phyloP scores from a whole-genome alignment of 2,888 invertebrate genomes.

The Brachylomia viminalis region DNA sequence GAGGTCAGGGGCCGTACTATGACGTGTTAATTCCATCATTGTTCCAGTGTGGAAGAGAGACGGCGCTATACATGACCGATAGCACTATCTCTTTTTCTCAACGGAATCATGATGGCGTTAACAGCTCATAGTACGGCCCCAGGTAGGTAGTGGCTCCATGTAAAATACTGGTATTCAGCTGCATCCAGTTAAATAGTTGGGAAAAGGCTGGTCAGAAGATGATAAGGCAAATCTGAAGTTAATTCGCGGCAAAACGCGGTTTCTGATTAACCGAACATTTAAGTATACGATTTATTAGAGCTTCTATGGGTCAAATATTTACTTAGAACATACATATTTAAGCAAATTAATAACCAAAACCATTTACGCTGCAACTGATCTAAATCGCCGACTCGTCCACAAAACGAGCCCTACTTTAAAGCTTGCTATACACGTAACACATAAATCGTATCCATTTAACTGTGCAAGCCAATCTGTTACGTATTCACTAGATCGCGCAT shows the following conservation, averaged over 20 bases:
- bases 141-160: too few species aligned
- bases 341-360: not conserved
- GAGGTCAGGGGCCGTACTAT: too few species aligned
- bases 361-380: not conserved
- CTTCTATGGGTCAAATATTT: not conserved
- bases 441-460: slow-evolving; percentile 31
- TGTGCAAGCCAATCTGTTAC: slow-evolving; percentile 23
- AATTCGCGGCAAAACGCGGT: not conserved
- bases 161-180: too few species aligned
- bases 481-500: slow-evolving; percentile 23
- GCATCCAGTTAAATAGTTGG: too few species aligned
- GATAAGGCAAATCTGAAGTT: not conserved
- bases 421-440: slow-evolving; percentile 1
- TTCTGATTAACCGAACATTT: not conserved
- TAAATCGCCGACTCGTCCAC: not conserved
- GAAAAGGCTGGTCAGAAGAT: too few species aligned
- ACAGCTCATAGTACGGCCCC: too few species aligned
- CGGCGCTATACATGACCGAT: too few species aligned
- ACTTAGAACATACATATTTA: not conserved
- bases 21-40: too few species aligned
- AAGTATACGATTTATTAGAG: not conserved
- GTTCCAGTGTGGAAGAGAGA: too few species aligned
- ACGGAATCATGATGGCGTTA: too few species aligned
- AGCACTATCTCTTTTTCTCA: too few species aligned
- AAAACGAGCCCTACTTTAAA: not conserved